A percentile compares a stretch with the other conserved stretches of the same genome.
phyloP scores from a whole-genome alignment of 1,140 invertebrate genomes.

The Achatina immaculata region DNA sequence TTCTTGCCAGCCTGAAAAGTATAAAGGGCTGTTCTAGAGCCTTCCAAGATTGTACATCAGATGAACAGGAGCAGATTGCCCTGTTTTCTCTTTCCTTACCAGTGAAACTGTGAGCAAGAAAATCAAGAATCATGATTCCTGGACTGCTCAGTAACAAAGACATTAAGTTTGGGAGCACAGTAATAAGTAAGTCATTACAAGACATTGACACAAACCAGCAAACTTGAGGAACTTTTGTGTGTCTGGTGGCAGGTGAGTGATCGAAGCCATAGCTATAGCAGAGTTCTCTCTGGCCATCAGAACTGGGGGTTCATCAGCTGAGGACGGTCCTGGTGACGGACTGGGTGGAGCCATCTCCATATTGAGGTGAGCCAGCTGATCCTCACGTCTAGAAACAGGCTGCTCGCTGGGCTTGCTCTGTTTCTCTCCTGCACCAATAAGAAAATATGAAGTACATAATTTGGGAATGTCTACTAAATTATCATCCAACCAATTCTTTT shows the following conservation, averaged over 20 bases:
- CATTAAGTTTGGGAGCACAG: too few relatives aligned
- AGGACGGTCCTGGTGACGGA: constrained; percentile 58
- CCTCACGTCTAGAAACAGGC: constrained; percentile 70
- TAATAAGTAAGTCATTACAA: background rate
- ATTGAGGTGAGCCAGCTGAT: constrained; percentile 75
- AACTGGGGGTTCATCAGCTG: constrained; percentile 55
- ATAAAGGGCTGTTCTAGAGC: too few relatives aligned
- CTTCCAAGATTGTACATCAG: too few relatives aligned
- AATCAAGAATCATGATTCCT: too few relatives aligned
- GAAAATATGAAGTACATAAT: constrained; percentile 3
- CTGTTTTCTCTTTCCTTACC: too few relatives aligned
- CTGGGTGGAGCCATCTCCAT: constrained; percentile 73
- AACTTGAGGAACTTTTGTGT: constrained; percentile 85
- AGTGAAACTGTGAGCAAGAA: too few relatives aligned
- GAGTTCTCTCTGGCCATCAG: constrained; percentile 58
- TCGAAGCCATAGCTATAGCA: constrained; percentile 52
- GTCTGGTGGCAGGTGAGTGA: constrained; percentile 71
- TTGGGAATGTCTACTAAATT: too few relatives aligned
- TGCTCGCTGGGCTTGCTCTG: constrained; percentile 55
- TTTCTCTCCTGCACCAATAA: constrained; percentile 62
- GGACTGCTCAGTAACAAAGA: too few relatives aligned
- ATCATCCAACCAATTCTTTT: too few relatives aligned
- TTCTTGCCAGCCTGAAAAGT: too few relatives aligned
- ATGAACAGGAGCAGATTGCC: too few relatives aligned
- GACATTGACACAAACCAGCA: constrained; percentile 73